These are phyloP conservation scores for Neotoma lepida DNA, from an alignment of 2,113 vertebrate species.

Conservation along the genomic window DNA sequence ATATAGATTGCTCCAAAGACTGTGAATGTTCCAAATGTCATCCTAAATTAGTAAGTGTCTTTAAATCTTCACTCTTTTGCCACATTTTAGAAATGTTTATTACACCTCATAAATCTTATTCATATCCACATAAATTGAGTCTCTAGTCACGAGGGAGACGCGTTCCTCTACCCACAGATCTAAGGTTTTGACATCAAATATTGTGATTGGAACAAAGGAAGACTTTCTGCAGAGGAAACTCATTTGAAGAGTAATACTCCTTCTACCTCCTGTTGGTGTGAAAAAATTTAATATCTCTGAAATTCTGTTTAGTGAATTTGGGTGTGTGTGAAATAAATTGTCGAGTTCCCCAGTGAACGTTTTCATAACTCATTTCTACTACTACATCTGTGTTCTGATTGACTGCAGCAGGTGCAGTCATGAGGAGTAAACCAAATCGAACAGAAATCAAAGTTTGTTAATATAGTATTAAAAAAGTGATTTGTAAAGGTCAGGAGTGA, in stretches of 20 bases:
- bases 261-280: neutral
- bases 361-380: neutral
- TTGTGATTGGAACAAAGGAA: neutral
- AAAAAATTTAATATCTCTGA: neutral
- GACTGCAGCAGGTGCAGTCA: neutral
- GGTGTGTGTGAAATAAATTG: neutral
- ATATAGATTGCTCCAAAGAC: constrained; percentile 71
- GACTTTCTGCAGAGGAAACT: constrained; percentile 24
- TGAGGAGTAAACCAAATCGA: neutral
- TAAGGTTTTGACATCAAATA: constrained; percentile 68
- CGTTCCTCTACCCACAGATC: constrained; percentile 28
- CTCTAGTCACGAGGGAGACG: constrained; percentile 53
- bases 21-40: constrained; percentile 79
- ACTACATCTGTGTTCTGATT: neutral
- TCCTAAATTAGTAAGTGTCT: constrained; percentile 80
- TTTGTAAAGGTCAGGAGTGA: neutral
- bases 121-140: constrained; percentile 73
- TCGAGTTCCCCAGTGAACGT: neutral
- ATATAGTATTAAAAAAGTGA: neutral
- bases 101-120: constrained; percentile 76
- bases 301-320: constrained; percentile 28
- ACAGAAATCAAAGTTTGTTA: constrained; percentile 42
- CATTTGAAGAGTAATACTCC: constrained; percentile 12
- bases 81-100: constrained; percentile 81
- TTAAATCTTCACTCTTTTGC: constrained; percentile 80